Conservation (phyloP, 2,888 invertebrate species). For the Apamea sordens region DNA sequence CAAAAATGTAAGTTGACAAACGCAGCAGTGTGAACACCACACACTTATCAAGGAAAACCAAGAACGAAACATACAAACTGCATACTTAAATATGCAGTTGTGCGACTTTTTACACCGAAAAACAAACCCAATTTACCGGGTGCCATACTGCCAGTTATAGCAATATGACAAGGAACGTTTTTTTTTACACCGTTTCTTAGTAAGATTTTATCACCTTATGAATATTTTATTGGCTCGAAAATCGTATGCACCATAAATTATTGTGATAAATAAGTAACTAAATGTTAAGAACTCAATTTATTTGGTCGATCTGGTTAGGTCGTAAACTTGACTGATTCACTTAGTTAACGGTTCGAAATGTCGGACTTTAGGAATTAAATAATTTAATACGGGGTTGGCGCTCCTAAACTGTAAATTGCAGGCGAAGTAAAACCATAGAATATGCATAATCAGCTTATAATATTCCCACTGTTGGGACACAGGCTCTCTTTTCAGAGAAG, state of each 20-base stretch:
- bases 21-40: not conserved
- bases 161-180: slow-evolving; percentile 71
- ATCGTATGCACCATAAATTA: slow-evolving; percentile 74
- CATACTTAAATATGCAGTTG: slow-evolving; percentile 16
- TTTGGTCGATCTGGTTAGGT: slow-evolving; percentile 48
- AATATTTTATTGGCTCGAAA: slow-evolving; percentile 78
- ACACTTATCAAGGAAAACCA: slow-evolving; percentile 33
- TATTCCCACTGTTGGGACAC: not conserved
- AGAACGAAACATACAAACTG: slow-evolving; percentile 6
- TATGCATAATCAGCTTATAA: not conserved
- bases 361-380: not conserved
- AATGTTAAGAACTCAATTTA: slow-evolving; percentile 63
- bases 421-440: not conserved
- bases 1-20: slow-evolving; percentile 25
- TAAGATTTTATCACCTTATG: slow-evolving; percentile 80
- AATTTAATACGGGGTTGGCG: not conserved
- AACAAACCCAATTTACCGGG: slow-evolving; percentile 66
- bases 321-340: slow-evolving; percentile 46
- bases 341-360: slow-evolving; percentile 12
- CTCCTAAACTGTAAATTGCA: not conserved
- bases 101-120: slow-evolving; percentile 42
- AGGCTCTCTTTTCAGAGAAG: too few species aligned
- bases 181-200: slow-evolving; percentile 70
- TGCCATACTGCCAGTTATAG: slow-evolving; percentile 68
- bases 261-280: slow-evolving; percentile 57